Percentiles rank a stretch among this genome's conserved stretches.
phyloP scores from a whole-genome alignment of 2,888 invertebrate genomes.

The Taphrorychus bicolor region DNA sequence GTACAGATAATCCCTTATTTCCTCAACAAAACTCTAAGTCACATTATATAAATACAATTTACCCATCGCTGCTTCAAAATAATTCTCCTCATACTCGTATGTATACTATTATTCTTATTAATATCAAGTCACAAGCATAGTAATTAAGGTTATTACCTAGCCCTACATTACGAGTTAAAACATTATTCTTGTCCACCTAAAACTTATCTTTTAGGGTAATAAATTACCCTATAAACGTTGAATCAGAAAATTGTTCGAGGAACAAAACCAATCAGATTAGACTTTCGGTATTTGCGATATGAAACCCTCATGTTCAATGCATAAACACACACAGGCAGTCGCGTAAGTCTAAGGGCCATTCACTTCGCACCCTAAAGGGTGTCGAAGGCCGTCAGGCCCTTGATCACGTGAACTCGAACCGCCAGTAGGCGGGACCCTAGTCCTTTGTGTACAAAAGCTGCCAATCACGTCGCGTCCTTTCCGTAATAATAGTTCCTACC shows the following conservation, averaged over 20 bases:
- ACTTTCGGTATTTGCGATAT: not conserved
- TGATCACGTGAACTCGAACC: conserved; percentile 23
- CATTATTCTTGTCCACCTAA: not conserved
- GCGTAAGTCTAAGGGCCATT: conserved; percentile 10
- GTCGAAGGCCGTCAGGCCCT: conserved; percentile 24
- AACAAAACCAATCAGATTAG: conserved; percentile 7
- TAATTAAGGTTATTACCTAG: too few relatives aligned
- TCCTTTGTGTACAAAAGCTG: conserved; percentile 37
- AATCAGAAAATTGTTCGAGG: too few relatives aligned
- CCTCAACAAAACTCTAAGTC: too few relatives aligned
- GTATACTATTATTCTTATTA: too few relatives aligned
- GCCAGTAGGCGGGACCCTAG: conserved; percentile 21
- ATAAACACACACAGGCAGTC: not conserved
- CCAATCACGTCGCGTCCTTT: conserved; percentile 48
- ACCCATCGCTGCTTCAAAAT: too few relatives aligned
- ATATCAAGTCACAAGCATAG: too few relatives aligned
- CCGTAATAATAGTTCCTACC: conserved; percentile 48
- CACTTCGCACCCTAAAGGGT: conserved; percentile 32
- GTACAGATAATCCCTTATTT: too few relatives aligned
- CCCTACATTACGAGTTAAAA: not conserved
- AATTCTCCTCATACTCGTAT: too few relatives aligned
- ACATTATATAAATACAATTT: too few relatives aligned
- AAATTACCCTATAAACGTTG: not conserved
- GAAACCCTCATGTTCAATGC: not conserved
- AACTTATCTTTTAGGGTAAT: not conserved